phyloP scores from a whole-genome alignment of 2,888 invertebrate genomes.

The Falcaria lacertinaria region DNA sequence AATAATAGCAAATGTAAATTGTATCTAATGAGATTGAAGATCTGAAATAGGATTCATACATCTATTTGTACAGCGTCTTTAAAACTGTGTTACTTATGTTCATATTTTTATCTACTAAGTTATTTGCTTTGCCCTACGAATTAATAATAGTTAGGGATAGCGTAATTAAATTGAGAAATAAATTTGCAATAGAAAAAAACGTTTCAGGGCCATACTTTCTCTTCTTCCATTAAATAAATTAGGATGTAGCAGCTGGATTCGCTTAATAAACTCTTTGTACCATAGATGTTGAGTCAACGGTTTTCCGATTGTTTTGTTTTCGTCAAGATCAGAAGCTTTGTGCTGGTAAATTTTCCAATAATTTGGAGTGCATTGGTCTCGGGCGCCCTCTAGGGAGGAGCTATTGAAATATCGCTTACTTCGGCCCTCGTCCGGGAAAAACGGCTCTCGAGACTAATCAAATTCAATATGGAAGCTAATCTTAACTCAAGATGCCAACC shows the following conservation, averaged over 20 bases:
- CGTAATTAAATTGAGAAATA: background rate
- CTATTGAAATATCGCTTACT: constrained; percentile 61
- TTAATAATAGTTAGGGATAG: background rate
- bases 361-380: constrained; percentile 41
- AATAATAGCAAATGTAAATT: no score
- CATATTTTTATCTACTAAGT: background rate
- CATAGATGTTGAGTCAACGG: background rate
- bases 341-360: constrained; percentile 45
- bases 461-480: constrained; percentile 37
- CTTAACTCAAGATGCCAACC: constrained; percentile 13
- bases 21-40: constrained; percentile 26
- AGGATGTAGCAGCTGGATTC: background rate
- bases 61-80: no score
- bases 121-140: background rate
- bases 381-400: constrained; percentile 30
- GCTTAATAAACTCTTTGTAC: background rate
- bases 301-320: constrained; percentile 19
- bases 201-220: no score
- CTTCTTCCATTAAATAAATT: no score
- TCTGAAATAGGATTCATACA: constrained; percentile 7
- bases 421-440: constrained; percentile 26
- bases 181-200: background rate
- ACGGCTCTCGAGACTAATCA: constrained; percentile 43
- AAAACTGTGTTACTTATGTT: background rate
- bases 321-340: constrained; percentile 23